phyloP scores from a whole-genome alignment of 53 echinoderm and acorn worm genomes.

The Patiria pectinifera region DNA sequence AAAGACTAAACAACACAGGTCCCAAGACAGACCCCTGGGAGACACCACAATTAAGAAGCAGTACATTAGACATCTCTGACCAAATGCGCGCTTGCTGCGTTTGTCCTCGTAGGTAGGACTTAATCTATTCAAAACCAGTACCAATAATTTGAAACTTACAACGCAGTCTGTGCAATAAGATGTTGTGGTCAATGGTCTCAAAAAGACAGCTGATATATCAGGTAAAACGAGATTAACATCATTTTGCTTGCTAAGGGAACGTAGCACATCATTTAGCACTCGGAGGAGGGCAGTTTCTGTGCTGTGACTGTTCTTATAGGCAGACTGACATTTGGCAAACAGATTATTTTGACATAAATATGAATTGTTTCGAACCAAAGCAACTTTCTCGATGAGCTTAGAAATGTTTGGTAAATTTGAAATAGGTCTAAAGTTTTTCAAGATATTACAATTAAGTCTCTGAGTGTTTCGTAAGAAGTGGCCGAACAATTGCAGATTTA shows the following conservation, averaged over 20 bases:
- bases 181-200: constrained; percentile 40
- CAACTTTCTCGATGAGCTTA: constrained; percentile 48
- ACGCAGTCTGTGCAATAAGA: constrained; percentile 27
- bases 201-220: constrained; percentile 29
- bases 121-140: constrained; percentile 24
- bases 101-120: too few species aligned
- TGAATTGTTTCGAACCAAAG: constrained; percentile 33
- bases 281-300: constrained; percentile 57
- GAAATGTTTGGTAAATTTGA: constrained; percentile 43
- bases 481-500: constrained; percentile 51
- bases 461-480: constrained; percentile 37
- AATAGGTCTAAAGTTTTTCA: constrained; percentile 53
- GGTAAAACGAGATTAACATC: constrained; percentile 37
- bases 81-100: too few species aligned
- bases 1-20: constrained; percentile 56
- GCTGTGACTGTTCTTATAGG: constrained; percentile 37
- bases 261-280: constrained; percentile 41
- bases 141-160: constrained; percentile 32
- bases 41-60: too few species aligned
- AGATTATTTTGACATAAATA: constrained; percentile 25
- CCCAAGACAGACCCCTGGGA: too few species aligned
- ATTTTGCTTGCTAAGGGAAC: constrained; percentile 14
- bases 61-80: too few species aligned
- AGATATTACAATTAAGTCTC: constrained; percentile 39
- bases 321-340: constrained; percentile 54